phyloP scores from a whole-genome alignment of 2,797 vertebrate species.

The Zalophus californianus region DNA sequence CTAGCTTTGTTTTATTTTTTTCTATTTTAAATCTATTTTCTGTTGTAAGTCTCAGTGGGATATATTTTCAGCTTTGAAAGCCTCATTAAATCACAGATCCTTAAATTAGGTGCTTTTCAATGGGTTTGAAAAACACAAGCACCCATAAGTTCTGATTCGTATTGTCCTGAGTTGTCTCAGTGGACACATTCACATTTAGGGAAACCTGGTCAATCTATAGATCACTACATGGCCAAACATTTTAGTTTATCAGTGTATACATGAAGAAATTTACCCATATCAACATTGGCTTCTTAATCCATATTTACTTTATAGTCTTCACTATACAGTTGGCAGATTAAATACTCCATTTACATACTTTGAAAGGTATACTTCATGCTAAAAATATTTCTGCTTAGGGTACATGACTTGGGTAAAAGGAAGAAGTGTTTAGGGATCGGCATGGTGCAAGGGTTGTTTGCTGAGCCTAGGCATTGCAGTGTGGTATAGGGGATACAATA shows the following conservation, averaged over 20 bases:
- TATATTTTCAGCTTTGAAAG: constrained; percentile 68
- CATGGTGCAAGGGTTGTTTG: neutral
- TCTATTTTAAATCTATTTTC: constrained; percentile 74
- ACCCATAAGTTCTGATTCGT: constrained; percentile 37
- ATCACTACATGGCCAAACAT: neutral
- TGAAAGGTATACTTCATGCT: constrained; percentile 9
- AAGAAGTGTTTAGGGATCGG: neutral
- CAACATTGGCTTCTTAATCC: neutral
- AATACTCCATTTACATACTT: neutral
- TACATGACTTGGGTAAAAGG: neutral
- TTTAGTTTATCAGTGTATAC: neutral
- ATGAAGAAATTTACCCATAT: neutral
- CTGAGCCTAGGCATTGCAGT: neutral
- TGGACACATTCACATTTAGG: neutral
- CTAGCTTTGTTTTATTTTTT: constrained; percentile 76
- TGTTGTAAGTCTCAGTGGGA: constrained; percentile 72
- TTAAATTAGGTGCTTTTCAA: constrained; percentile 58
- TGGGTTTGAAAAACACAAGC: constrained; percentile 46
- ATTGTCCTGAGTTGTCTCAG: constrained; percentile 13
- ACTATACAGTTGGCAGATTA: neutral
- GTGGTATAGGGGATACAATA: neutral
- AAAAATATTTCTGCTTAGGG: neutral
- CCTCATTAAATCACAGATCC: constrained; percentile 73
- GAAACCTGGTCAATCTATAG: neutral
- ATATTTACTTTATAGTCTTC: constrained; percentile 45